Conservation (phyloP, 2,888 invertebrate genomes). For the Aleiodes testaceus region DNA sequence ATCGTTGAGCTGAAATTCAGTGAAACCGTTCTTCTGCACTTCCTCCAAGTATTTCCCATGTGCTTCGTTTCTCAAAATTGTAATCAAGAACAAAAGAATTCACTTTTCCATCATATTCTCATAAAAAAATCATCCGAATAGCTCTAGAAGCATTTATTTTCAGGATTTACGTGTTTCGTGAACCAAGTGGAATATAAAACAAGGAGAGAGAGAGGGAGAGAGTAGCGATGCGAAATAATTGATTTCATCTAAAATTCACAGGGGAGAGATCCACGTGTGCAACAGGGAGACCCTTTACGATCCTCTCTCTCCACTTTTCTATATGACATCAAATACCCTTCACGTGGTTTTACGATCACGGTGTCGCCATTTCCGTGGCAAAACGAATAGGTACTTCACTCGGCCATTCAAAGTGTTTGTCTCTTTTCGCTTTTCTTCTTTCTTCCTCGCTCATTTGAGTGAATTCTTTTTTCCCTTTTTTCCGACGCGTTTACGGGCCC, state of each 20-base stretch:
- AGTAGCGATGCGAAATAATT: constrained; percentile 31
- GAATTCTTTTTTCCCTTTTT: constrained; percentile 17
- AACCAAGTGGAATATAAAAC: constrained; percentile 20
- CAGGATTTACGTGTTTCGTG: constrained; percentile 18
- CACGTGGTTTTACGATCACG: constrained; percentile 37
- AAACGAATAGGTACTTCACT: constrained; percentile 47
- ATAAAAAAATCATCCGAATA: constrained; percentile 24
- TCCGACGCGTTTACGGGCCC: constrained; percentile 43
- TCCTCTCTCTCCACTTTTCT: constrained; percentile 19
- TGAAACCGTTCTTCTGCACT: constrained; percentile 3
- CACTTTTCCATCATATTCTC: not conserved
- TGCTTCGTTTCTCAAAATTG: constrained; percentile 5
- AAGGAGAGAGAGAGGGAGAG: not conserved
- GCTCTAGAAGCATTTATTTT: constrained; percentile 7
- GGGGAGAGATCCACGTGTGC: constrained; percentile 27
- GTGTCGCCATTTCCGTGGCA: constrained; percentile 44
- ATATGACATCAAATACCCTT: constrained; percentile 33
- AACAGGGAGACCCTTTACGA: constrained; percentile 27
- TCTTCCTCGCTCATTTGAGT: not conserved
- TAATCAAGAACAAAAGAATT: not conserved
- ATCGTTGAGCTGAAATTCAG: not conserved
- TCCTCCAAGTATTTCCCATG: constrained; percentile 1
- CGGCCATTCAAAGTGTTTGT: constrained; percentile 37
- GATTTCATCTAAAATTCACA: constrained; percentile 21
- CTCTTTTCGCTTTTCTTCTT: constrained; percentile 31